Conservation (phyloP, 2,797 vertebrate genomes). For the Linurgus olivaceus region DNA sequence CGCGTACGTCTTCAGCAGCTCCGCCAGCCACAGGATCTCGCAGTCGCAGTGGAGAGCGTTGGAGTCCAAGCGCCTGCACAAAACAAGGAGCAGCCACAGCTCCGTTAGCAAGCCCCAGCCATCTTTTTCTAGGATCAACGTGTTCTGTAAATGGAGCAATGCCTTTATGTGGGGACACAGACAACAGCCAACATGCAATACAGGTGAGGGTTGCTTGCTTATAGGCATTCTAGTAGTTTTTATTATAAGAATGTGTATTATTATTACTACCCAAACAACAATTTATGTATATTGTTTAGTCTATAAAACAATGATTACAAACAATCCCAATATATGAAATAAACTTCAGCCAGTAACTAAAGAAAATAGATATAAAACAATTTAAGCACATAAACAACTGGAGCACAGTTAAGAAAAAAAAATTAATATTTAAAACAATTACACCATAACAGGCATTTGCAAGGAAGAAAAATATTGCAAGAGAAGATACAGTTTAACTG, state of each 20-base stretch:
- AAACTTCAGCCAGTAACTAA: background rate
- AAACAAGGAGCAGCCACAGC: background rate
- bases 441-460: background rate
- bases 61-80: slow-evolving; percentile 89
- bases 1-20: slow-evolving; percentile 90
- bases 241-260: background rate
- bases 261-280: background rate
- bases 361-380: background rate
- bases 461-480: background rate
- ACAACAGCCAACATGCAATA: background rate
- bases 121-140: background rate
- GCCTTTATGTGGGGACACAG: background rate
- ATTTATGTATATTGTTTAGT: background rate
- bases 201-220: background rate
- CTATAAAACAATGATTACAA: background rate
- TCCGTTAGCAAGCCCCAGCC: background rate
- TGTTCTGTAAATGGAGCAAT: background rate
- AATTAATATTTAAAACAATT: background rate
- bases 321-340: background rate
- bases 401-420: background rate
- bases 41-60: slow-evolving; percentile 95
- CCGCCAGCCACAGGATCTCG: slow-evolving; percentile 93
- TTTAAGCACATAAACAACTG: background rate
- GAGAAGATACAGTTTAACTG: background rate
- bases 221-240: background rate